phyloP scores from a whole-genome alignment of 2,113 vertebrate species.

The Leptobrachium ailaonicum region DNA sequence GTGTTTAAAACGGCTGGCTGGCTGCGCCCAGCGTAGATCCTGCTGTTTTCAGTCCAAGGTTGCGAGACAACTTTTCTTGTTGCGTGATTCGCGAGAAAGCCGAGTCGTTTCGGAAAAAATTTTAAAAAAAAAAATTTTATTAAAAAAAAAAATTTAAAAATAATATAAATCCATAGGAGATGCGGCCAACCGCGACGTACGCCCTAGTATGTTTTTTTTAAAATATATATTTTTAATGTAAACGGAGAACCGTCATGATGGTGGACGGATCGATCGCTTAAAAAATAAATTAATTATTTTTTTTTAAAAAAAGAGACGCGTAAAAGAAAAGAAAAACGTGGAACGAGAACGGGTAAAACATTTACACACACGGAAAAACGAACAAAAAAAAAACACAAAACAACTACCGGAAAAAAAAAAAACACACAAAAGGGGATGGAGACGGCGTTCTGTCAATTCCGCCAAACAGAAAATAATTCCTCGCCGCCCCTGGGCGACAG shows the following conservation, averaged over 20 bases:
- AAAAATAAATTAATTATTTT: too few relatives aligned
- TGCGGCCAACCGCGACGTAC: too few relatives aligned
- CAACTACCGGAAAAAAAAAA: neutral
- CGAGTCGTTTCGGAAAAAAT: neutral
- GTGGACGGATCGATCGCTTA: too few relatives aligned
- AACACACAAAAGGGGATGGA: neutral
- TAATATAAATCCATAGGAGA: too few relatives aligned
- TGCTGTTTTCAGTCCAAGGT: neutral
- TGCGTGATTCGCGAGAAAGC: neutral
- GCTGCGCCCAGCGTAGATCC: neutral
- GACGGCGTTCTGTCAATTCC: conserved; percentile 15
- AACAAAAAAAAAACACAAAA: too few relatives aligned
- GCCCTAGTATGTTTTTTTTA: too few relatives aligned
- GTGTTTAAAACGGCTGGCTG: neutral
- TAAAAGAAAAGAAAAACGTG: neutral
- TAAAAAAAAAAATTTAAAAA: neutral
- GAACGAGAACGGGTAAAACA: too few relatives aligned
- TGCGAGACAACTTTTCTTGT: neutral
- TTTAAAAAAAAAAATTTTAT: neutral
- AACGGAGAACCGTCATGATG: too few relatives aligned
- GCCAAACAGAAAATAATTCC: conserved; percentile 6
- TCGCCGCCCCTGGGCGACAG: neutral
- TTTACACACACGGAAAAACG: too few relatives aligned
- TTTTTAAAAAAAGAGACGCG: neutral
- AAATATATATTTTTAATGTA: too few relatives aligned